Evolutionary conservation across 2,797 vertebrate genomes (phyloP).

Genomic region (Tapirus indicus): DNA sequence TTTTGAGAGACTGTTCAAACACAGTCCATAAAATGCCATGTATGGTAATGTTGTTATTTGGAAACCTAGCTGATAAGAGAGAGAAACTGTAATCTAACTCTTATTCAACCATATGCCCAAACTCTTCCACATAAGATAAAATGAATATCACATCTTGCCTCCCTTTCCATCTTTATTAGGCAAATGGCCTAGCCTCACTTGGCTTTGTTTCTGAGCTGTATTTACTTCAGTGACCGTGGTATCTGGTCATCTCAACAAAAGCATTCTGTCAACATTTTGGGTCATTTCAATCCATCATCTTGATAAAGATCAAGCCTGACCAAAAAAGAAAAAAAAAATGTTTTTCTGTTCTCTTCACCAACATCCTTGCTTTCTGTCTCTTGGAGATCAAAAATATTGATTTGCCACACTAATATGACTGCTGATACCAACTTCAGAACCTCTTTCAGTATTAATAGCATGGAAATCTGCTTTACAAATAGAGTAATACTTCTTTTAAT

Average conservation of each 20-base stretch:
- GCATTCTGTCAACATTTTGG: constrained; percentile 57
- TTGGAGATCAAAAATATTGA: constrained; percentile 59
- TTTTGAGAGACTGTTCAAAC: constrained; percentile 8
- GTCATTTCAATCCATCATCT: constrained; percentile 64
- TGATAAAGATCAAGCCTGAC: constrained; percentile 51
- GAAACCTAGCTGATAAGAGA: neutral
- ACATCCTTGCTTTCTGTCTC: constrained; percentile 55
- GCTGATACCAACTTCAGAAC: constrained; percentile 5
- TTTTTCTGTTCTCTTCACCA: constrained; percentile 70
- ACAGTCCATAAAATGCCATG: constrained; percentile 32
- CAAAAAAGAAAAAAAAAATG: constrained; percentile 24
- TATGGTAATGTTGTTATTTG: constrained; percentile 29
- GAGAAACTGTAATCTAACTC: constrained; percentile 35
- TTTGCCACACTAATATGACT: constrained; percentile 34
- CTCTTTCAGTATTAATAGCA: neutral
- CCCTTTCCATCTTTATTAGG: constrained; percentile 31
- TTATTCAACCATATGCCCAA: constrained; percentile 29
- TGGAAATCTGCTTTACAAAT: neutral
- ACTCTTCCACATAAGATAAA: constrained; percentile 44
- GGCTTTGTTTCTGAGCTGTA: constrained; percentile 49
- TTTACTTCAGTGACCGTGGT: constrained; percentile 58
- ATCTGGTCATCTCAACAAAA: constrained; percentile 69
- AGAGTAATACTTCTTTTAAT: neutral
- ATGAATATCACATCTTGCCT: neutral
- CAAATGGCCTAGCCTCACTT: constrained; percentile 41